A percentile compares a stretch with the other conserved stretches of the same genome.
Conservation (phyloP, 2,888 invertebrate species). For the Pammene fasciana region DNA sequence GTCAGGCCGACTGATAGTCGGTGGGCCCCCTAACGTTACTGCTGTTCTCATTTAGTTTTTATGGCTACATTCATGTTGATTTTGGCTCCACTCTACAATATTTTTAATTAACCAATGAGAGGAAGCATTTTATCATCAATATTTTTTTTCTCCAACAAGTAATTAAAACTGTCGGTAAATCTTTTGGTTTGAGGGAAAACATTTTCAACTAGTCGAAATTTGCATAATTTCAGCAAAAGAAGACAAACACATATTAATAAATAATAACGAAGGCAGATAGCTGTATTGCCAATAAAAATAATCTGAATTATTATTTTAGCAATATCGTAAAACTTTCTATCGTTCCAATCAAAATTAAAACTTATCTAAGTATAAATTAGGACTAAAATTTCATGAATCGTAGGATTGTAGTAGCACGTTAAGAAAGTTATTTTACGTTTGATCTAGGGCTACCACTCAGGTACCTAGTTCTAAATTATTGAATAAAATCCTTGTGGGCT, state of each 20-base stretch:
- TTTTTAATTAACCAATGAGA: too few species aligned
- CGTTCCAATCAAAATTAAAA: not conserved
- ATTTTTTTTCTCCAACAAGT: not conserved
- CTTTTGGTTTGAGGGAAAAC: not conserved
- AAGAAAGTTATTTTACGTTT: constrained; percentile 2
- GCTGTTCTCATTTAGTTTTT: too few species aligned
- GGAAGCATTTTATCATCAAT: not conserved
- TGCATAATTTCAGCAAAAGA: not conserved
- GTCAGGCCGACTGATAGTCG: too few species aligned
- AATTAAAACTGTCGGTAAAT: not conserved
- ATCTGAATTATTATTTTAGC: not conserved
- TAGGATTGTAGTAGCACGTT: not conserved
- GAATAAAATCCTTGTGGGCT: not conserved
- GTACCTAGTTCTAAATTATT: not conserved
- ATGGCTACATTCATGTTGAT: too few species aligned
- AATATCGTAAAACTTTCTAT: not conserved
- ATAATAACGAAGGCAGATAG: not conserved
- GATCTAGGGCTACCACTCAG: not conserved
- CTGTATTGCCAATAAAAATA: not conserved
- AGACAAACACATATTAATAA: not conserved
- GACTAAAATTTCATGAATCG: not conserved
- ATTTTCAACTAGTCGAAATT: not conserved
- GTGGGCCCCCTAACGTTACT: too few species aligned
- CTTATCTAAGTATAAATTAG: not conserved
- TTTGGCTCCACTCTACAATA: too few species aligned